These are phyloP conservation scores for Colletes latitarsis DNA, from an alignment of 1,140 invertebrate species.

Conservation along the genomic window DNA sequence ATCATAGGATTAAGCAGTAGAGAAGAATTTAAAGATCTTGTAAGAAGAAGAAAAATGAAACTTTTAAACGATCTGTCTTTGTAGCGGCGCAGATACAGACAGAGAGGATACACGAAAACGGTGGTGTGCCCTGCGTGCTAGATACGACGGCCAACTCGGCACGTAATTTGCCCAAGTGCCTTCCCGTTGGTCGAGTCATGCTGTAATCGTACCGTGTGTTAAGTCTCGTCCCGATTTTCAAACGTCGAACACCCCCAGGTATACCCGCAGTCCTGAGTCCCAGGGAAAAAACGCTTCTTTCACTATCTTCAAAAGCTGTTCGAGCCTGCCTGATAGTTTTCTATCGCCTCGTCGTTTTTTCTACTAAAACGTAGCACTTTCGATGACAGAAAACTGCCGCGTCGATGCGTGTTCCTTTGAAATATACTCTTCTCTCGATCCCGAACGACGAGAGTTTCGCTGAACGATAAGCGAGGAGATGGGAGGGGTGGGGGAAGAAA, in stretches of 20 bases:
- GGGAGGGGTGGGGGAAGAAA: too few relatives aligned
- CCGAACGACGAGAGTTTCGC: not conserved
- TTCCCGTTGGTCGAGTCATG: slow-evolving; percentile 80
- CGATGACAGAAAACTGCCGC: slow-evolving; percentile 41
- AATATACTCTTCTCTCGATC: not conserved
- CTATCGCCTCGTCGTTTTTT: slow-evolving; percentile 50
- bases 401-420: slow-evolving; percentile 34
- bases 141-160: slow-evolving; percentile 77
- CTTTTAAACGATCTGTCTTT: slow-evolving; percentile 61
- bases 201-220: slow-evolving; percentile 71
- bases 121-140: slow-evolving; percentile 72
- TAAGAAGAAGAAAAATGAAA: not conserved
- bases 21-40: slow-evolving; percentile 38
- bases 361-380: slow-evolving; percentile 20
- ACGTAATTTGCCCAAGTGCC: slow-evolving; percentile 81
- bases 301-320: slow-evolving; percentile 30
- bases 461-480: not conserved
- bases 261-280: slow-evolving; percentile 14
- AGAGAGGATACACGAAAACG: slow-evolving; percentile 39
- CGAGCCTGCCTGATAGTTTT: slow-evolving; percentile 51
- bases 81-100: slow-evolving; percentile 50
- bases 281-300: slow-evolving; percentile 43
- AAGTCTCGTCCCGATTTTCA: slow-evolving; percentile 69
- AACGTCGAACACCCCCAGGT: slow-evolving; percentile 39
- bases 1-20: slow-evolving; percentile 77